phyloP scores from a whole-genome alignment of 2,797 vertebrate species.

The Anomalospiza imberbis region DNA sequence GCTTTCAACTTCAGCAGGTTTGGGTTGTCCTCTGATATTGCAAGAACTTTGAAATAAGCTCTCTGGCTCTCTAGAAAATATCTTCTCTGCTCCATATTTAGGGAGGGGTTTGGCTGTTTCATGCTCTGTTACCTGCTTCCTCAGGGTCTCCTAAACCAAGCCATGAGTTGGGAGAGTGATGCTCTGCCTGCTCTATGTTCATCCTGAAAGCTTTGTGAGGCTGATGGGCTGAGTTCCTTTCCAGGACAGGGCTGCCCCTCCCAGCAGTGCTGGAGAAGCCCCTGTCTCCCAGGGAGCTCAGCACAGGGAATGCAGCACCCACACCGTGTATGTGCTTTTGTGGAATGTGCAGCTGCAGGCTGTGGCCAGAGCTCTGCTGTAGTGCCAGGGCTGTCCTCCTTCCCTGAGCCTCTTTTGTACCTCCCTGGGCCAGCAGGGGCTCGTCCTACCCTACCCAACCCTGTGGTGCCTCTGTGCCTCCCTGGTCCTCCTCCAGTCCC shows the following conservation, averaged over 20 bases:
- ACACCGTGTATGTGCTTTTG: accelerated
- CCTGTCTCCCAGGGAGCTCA: not conserved
- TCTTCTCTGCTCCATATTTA: not conserved
- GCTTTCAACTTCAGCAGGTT: not conserved
- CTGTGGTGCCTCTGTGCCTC: not conserved
- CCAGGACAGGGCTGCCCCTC: not conserved
- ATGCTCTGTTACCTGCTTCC: not conserved
- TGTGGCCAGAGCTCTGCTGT: not conserved
- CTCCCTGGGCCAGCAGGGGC: not conserved
- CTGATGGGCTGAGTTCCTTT: not conserved
- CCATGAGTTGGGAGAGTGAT: not conserved
- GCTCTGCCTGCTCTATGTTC: not conserved
- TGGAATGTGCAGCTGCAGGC: not conserved
- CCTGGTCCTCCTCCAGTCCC: not conserved
- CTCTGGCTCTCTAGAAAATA: not conserved
- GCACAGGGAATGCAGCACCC: not conserved
- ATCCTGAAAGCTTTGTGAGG: not conserved
- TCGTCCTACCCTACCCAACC: not conserved
- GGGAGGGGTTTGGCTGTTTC: not conserved
- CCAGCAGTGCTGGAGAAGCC: not conserved
- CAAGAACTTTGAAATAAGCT: not conserved
- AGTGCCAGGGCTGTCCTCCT: not conserved
- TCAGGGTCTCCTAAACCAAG: not conserved
- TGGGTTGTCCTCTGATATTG: not conserved
- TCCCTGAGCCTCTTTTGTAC: not conserved